phyloP scores from a whole-genome alignment of 2,113 vertebrate species.

The Stictonetta naevosa region DNA sequence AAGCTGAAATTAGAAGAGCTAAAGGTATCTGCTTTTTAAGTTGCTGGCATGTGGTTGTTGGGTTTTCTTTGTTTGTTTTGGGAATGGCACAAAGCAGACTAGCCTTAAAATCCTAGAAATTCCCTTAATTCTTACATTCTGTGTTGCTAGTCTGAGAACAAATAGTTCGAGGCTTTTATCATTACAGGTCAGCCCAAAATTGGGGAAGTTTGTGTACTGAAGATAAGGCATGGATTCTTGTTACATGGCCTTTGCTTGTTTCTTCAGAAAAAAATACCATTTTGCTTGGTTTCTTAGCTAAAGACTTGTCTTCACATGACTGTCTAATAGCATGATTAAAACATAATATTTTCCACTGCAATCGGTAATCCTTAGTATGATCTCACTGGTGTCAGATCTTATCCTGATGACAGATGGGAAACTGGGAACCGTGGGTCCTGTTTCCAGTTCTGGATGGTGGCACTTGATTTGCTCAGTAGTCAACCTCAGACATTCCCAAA shows the following conservation, averaged over 20 bases:
- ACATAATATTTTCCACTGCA: conserved; percentile 50
- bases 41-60: not conserved
- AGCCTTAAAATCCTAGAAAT: not conserved
- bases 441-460: not conserved
- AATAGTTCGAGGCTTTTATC: not conserved
- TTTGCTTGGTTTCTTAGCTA: conserved; percentile 30
- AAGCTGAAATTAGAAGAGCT: not conserved
- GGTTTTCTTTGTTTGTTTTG: not conserved
- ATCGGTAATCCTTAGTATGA: conserved; percentile 39
- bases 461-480: conserved; percentile 21
- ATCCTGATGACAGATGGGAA: conserved; percentile 31
- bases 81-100: not conserved
- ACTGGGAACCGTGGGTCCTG: not conserved
- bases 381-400: conserved; percentile 55
- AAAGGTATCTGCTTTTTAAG: not conserved
- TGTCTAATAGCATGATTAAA: not conserved
- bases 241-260: not conserved
- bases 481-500: conserved; percentile 6
- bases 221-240: not conserved
- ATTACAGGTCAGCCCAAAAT: not conserved
- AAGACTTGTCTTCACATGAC: conserved; percentile 28
- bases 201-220: not conserved
- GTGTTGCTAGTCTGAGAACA: not conserved
- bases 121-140: not conserved
- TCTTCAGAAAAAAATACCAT: not conserved